Evolutionary conservation across 2,113 vertebrate genomes (phyloP).

Genomic region (Cygnus atratus): DNA sequence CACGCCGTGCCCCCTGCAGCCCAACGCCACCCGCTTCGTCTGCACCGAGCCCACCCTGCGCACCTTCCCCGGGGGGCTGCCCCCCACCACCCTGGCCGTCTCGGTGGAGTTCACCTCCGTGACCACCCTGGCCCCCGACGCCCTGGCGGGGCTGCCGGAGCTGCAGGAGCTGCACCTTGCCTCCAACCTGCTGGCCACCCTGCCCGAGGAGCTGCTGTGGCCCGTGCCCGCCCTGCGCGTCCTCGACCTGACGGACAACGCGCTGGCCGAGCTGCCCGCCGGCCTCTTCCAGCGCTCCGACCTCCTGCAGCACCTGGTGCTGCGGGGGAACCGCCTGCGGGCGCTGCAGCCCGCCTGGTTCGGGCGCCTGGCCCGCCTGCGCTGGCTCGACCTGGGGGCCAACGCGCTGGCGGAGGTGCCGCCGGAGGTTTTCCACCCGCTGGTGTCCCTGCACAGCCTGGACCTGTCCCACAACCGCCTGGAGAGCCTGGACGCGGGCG

Average conservation of each 20-base stretch:
- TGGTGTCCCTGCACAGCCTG: slow-evolving; percentile 71
- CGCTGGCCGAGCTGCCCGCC: slow-evolving; percentile 65
- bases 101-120: slow-evolving; percentile 85
- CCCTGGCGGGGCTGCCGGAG: slow-evolving; percentile 65
- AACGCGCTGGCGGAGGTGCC: slow-evolving; percentile 74
- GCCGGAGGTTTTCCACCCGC: slow-evolving; percentile 40
- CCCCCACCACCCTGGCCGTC: slow-evolving; percentile 64
- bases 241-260: slow-evolving; percentile 84
- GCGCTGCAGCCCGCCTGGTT: slow-evolving; percentile 64
- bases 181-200: slow-evolving; percentile 74
- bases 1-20: background rate
- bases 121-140: slow-evolving; percentile 42
- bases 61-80: slow-evolving; percentile 72
- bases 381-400: slow-evolving; percentile 77
- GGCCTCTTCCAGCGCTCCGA: slow-evolving; percentile 63
- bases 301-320: slow-evolving; percentile 74
- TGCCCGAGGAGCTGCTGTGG: slow-evolving; percentile 73
- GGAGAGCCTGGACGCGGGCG: slow-evolving; percentile 43
- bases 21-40: slow-evolving; percentile 9
- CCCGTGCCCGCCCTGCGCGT: slow-evolving; percentile 68
- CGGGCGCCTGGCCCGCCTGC: slow-evolving; percentile 62
- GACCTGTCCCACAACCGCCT: slow-evolving; percentile 82
- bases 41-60: slow-evolving; percentile 72
- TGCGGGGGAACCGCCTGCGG: slow-evolving; percentile 79
- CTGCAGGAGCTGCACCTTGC: slow-evolving; percentile 84